phyloP scores from a whole-genome alignment of 2,113 vertebrate species.

The Camelus bactrianus region DNA sequence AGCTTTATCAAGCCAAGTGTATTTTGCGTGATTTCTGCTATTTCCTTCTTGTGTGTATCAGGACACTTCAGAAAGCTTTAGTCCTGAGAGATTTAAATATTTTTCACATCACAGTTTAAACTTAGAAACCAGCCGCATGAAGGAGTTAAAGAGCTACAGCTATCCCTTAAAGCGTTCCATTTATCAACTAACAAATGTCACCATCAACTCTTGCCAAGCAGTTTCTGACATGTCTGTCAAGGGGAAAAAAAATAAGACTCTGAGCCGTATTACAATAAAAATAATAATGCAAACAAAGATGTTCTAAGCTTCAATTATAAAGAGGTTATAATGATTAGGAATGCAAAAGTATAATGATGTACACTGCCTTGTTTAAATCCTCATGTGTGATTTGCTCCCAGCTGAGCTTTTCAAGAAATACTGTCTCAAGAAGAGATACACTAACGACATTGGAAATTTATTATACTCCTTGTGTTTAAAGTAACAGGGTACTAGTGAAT shows the following conservation, averaged over 20 bases:
- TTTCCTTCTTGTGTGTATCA: constrained; percentile 76
- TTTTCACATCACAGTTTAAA: constrained; percentile 76
- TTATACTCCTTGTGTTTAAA: constrained; percentile 71
- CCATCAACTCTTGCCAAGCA: constrained; percentile 61
- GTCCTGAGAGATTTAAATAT: constrained; percentile 72
- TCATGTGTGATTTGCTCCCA: constrained; percentile 64
- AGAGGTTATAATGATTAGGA: constrained; percentile 66
- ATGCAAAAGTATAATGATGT: constrained; percentile 62
- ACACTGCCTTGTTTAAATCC: constrained; percentile 66
- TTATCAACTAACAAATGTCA: constrained; percentile 72
- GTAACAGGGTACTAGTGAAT: constrained; percentile 24
- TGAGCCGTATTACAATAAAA: constrained; percentile 41
- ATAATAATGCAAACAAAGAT: constrained; percentile 44
- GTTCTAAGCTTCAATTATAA: constrained; percentile 40
- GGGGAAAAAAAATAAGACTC: constrained; percentile 73
- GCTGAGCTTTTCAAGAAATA: constrained; percentile 66
- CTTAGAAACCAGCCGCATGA: constrained; percentile 78
- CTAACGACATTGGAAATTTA: constrained; percentile 55
- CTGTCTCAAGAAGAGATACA: constrained; percentile 46
- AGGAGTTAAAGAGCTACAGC: constrained; percentile 70
- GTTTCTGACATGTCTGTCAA: constrained; percentile 81
- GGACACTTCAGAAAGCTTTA: constrained; percentile 71
- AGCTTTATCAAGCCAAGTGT: constrained; percentile 77
- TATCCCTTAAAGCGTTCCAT: constrained; percentile 73
- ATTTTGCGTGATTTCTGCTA: constrained; percentile 78